phyloP scores from a whole-genome alignment of 2,113 vertebrate genomes.

The Strigops habroptila region DNA sequence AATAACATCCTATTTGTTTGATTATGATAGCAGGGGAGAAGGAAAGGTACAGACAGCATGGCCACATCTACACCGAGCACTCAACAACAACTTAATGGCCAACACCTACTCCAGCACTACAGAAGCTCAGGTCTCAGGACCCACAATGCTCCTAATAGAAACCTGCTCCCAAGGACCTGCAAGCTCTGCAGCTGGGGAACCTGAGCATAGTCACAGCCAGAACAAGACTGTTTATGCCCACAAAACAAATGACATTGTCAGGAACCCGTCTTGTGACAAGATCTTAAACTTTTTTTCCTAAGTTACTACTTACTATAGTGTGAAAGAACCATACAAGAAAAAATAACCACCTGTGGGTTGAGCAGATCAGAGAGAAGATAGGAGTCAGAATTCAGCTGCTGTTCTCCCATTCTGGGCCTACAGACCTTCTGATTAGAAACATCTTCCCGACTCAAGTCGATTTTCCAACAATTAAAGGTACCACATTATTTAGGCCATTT shows the following conservation, averaged over 20 bases:
- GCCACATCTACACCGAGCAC: neutral
- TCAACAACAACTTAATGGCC: neutral
- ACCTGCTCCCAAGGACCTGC: neutral
- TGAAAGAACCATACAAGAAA: neutral
- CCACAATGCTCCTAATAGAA: neutral
- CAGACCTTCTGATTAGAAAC: neutral
- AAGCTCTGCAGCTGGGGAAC: neutral
- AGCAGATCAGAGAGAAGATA: neutral
- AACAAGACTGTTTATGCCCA: neutral
- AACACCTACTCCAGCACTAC: neutral
- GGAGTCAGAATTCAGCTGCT: neutral
- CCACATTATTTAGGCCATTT: neutral
- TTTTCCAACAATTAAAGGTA: neutral
- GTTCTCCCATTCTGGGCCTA: neutral
- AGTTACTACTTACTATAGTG: neutral
- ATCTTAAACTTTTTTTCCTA: neutral
- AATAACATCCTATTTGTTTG: neutral
- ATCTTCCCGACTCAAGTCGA: neutral
- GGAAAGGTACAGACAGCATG: neutral
- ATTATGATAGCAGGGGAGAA: neutral
- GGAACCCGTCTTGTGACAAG: neutral
- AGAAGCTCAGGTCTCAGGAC: neutral
- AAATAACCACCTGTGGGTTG: neutral
- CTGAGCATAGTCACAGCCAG: neutral
- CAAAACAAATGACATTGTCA: neutral